Evolutionary conservation across 1,140 invertebrate genomes (phyloP), one percentile per base, ranked within the genome.

Genomic region (Argopecten irradians): DNA sequence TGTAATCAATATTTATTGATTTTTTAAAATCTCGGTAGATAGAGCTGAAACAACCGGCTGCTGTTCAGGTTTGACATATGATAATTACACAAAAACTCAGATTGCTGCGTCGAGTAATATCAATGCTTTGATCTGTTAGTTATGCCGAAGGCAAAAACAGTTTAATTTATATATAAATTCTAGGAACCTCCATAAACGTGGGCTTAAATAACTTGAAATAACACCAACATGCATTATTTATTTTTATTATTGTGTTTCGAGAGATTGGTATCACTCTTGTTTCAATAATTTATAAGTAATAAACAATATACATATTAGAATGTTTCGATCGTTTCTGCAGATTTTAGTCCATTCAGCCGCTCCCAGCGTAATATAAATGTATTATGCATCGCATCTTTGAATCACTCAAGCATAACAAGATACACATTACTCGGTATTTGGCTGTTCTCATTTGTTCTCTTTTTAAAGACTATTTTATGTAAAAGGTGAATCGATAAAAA

Each of bases 1-100:
- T 71, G 22, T 71, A 71, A 71, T 71, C 55, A 71, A 71, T 71
- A 71, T 71, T n/a, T 28, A 71, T 71, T 71, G 55, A 71, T 71
- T 71, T 71, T 71, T 11, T 8, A n/a, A 71, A 71, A 71, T 71
- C 55, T 71, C 55, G 8, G 55, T 5, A 71, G 22, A 71, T 71
- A 28, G 8, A 71, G 55, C n/a, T 71, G n/a, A 3, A 28, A 71
- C 28, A 28, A 71, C 55, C 8, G 22, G 55, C 55, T 16, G n/a
- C 28, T 28, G 5, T 28, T 71, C 5, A 28, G n/a, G 55, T 28
- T 1, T 71, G 55, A 71, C n/a, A n/a, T 71, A 71, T 71, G 28
- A 39, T 5, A 5, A 5, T n/a, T 28, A 71, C 16, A 28, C 55
- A 71, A 28, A n/a, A n/a, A 71, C 28, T 28, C 22, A n/a, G 55